A percentile compares a stretch with the other conserved stretches of the same genome.
These are phyloP conservation scores for Callionymus lyra DNA, from an alignment of 2,113 vertebrate species.

Conservation along the genomic window DNA sequence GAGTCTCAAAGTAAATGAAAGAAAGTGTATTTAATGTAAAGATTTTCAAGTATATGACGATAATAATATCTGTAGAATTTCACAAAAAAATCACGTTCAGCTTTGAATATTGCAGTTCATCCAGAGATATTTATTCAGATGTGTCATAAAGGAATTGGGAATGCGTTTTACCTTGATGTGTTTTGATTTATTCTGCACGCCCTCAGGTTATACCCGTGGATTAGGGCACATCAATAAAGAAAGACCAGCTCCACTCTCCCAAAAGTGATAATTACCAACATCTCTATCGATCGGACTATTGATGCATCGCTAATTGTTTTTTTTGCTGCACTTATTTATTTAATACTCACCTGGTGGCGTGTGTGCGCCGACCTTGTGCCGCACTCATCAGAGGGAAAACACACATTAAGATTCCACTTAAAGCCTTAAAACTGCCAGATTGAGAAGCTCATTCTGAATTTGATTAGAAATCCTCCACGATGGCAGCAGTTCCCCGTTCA, in stretches of 20 bases:
- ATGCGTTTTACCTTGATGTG: slow-evolving; percentile 57
- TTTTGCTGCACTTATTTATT: slow-evolving; percentile 57
- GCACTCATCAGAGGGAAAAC: slow-evolving; percentile 27
- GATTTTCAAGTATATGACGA: neutral
- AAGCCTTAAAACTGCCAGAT: slow-evolving; percentile 33
- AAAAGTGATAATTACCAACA: slow-evolving; percentile 74
- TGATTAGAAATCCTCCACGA: neutral
- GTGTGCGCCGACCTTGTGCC: slow-evolving; percentile 63
- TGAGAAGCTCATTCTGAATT: slow-evolving; percentile 33
- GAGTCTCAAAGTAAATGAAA: no score
- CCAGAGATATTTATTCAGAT: slow-evolving; percentile 39
- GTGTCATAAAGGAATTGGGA: slow-evolving; percentile 50
- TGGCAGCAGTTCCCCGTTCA: slow-evolving; percentile 1
- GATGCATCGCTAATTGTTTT: slow-evolving; percentile 74
- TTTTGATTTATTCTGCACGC: slow-evolving; percentile 60
- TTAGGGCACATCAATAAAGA: slow-evolving; percentile 62
- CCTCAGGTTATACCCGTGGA: slow-evolving; percentile 52
- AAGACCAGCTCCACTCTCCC: slow-evolving; percentile 64
- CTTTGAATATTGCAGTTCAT: slow-evolving; percentile 47
- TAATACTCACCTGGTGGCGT: slow-evolving; percentile 42
- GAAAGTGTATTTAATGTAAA: no score
- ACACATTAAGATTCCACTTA: slow-evolving; percentile 42
- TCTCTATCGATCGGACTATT: slow-evolving; percentile 66
- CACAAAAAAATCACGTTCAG: slow-evolving; percentile 9
- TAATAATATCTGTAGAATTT: slow-evolving; percentile 12